These are phyloP conservation scores for Rhodeus uyekii DNA, from an alignment of 2,797 vertebrate genomes.

Conservation along the genomic window DNA sequence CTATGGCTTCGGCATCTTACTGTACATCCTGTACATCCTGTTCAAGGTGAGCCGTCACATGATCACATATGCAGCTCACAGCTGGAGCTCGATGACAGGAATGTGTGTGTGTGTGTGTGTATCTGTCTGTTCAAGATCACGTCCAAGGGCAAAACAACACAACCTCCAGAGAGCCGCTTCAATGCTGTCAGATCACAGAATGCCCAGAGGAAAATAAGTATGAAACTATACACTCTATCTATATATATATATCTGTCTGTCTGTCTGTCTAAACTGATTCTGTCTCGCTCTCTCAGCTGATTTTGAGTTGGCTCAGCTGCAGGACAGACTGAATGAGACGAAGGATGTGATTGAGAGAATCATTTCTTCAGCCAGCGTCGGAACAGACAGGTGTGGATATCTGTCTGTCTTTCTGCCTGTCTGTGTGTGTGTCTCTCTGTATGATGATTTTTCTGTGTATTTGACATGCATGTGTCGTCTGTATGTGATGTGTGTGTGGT, in stretches of 20 bases:
- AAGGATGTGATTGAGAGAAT: constrained; percentile 95
- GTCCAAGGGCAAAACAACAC: constrained; percentile 80
- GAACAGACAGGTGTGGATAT: constrained; percentile 79
- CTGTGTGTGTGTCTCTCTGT: not conserved
- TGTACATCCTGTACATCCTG: constrained; percentile 95
- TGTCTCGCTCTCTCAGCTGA: constrained; percentile 77
- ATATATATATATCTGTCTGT: no score
- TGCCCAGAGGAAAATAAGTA: constrained; percentile 91
- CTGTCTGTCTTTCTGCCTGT: not conserved
- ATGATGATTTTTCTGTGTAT: no score
- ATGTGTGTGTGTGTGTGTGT: not conserved
- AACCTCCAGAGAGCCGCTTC: constrained; percentile 73
- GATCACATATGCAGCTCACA: not conserved
- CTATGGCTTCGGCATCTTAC: constrained; percentile 94
- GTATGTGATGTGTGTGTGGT: no score
- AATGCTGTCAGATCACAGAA: constrained; percentile 78
- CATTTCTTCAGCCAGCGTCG: constrained; percentile 83
- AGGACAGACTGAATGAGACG: constrained; percentile 92
- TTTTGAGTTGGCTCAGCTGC: constrained; percentile 90
- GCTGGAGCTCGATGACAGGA: no score
- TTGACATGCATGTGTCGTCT: no score
- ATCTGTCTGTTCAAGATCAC: constrained; percentile 81
- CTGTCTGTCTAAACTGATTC: no score
- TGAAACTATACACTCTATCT: constrained; percentile 63
- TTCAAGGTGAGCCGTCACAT: constrained; percentile 84